Base-by-base conservation (phyloP, 1,140 invertebrate genomes). In the Nasonia giraulti region DNA sequence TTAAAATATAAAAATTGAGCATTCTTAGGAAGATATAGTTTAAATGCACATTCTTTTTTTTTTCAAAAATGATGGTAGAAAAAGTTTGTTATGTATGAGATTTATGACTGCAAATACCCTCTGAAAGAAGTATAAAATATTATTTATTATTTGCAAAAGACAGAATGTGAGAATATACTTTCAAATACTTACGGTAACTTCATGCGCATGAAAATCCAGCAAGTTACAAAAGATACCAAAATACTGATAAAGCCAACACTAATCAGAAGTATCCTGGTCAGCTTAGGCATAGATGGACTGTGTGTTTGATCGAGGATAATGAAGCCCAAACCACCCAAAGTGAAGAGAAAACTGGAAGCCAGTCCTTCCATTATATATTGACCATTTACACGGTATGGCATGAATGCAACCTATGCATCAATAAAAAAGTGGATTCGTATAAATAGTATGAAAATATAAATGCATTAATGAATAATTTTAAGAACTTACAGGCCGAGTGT, bases 331-430 rank as follows among this genome's bases (percentile, higher is more conserved):
- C 98, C 98, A 75, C 99, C 98, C 69, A 99, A 94, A 0, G 98
- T 98, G 92, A 99, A 99, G 7, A 99, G 94, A 90, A 99, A 99
- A 92, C 98, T 98, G 37, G 98, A 98, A 17, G 98, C 98, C 82
- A 99, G 93, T 1, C 99, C 99, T 94, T 99, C 98, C 97, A 99
- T 99, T 66, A 99, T 99, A 90, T 99, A 99, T 92, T 99, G 98
- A 0, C 98, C 99, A 94, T 99, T 99, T 0, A 99, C 98, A 88
- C 99, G 94, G 91, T 99, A 99, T 0, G 98, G 98, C 98, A 99
- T 99, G 91, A 99, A 99, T 3, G 98, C 98, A 17, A 99, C 97
- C 96, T 97, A 88, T 50, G 84, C 79, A 79, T 82, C 81, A 80
- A 82, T 62, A 73, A 20, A 68, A 68, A 47, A 6, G 2, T 69